A percentile compares a stretch with the other conserved stretches of the same genome.
Conservation (phyloP, 2,888 invertebrate genomes). For the Erebia epiphron region DNA sequence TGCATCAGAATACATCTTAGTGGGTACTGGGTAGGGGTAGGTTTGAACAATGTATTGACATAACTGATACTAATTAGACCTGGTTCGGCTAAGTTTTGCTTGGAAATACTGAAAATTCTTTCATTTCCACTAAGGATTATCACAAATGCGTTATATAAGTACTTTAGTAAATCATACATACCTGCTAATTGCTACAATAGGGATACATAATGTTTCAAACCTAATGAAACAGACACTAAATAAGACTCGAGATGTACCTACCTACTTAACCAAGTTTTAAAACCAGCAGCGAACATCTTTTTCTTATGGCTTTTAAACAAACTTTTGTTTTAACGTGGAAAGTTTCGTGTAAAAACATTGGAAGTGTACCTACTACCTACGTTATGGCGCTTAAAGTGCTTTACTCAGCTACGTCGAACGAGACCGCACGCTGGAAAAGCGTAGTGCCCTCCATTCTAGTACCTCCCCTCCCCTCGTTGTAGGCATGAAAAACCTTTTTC, state of each 20-base stretch:
- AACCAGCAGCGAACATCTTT: slow-evolving; percentile 6
- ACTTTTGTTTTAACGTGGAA: slow-evolving; percentile 28
- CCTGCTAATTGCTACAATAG: too few relatives aligned
- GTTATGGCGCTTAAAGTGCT: slow-evolving; percentile 40
- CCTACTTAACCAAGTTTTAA: background rate
- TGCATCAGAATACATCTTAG: too few relatives aligned
- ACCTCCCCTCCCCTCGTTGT: slow-evolving; percentile 36
- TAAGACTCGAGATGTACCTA: background rate
- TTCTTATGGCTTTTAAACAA: slow-evolving; percentile 14
- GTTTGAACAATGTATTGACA: too few relatives aligned
- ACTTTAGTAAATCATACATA: too few relatives aligned
- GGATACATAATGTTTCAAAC: background rate
- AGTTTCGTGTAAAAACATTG: slow-evolving; percentile 29
- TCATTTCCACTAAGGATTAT: too few relatives aligned
- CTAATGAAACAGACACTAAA: background rate
- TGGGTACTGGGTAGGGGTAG: too few relatives aligned
- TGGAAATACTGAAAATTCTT: too few relatives aligned
- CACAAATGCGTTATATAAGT: too few relatives aligned
- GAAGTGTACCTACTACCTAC: slow-evolving; percentile 30
- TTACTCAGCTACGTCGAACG: slow-evolving; percentile 54
- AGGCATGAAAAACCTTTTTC: slow-evolving; percentile 43
- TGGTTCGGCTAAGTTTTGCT: too few relatives aligned
- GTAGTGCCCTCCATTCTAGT: slow-evolving; percentile 65
- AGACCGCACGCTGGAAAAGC: slow-evolving; percentile 48
- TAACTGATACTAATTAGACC: too few relatives aligned